Percentiles rank a stretch among this genome's conserved stretches.
These are phyloP conservation scores for Matsumyia berberina DNA, from an alignment of 2,888 invertebrate genomes.

Conservation along the genomic window DNA sequence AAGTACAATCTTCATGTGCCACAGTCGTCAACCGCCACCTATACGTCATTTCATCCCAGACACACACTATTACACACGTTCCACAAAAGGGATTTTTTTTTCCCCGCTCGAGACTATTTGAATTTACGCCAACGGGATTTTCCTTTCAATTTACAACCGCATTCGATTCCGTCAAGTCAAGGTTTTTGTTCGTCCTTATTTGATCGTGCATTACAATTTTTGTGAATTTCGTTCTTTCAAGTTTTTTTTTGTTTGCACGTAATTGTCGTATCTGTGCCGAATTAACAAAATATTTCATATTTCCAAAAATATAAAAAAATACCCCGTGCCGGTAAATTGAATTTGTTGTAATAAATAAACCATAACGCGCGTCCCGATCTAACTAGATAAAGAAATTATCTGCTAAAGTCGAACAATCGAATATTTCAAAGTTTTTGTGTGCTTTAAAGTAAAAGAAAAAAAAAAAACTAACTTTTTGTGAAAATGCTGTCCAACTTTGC, in stretches of 20 bases:
- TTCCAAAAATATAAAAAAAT: not conserved
- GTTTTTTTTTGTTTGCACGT: not conserved
- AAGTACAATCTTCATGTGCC: slow-evolving; percentile 6
- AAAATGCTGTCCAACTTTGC: slow-evolving; percentile 81
- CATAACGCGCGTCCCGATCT: slow-evolving; percentile 19
- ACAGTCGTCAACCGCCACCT: slow-evolving; percentile 8
- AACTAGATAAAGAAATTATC: not conserved
- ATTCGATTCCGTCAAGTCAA: slow-evolving; percentile 55
- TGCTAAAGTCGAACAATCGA: slow-evolving; percentile 26
- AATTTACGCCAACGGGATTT: slow-evolving; percentile 64
- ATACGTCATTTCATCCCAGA: not conserved
- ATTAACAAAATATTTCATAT: slow-evolving; percentile 13
- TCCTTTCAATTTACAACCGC: slow-evolving; percentile 57
- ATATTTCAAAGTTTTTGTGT: slow-evolving; percentile 27
- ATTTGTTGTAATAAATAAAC: slow-evolving; percentile 3
- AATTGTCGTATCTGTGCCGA: not conserved
- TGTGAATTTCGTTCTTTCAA: slow-evolving; percentile 15
- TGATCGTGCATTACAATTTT: slow-evolving; percentile 43
- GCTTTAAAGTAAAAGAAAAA: slow-evolving; percentile 39
- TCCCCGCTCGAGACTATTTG: slow-evolving; percentile 53
- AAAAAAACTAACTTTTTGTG: slow-evolving; percentile 33
- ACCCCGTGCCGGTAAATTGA: slow-evolving; percentile 2
- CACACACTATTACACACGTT: slow-evolving; percentile 3
- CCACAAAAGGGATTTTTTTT: slow-evolving; percentile 43
- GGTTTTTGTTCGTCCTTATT: slow-evolving; percentile 57